phyloP scores from a whole-genome alignment of 1,140 invertebrate species.

The Drosophila saltans region DNA sequence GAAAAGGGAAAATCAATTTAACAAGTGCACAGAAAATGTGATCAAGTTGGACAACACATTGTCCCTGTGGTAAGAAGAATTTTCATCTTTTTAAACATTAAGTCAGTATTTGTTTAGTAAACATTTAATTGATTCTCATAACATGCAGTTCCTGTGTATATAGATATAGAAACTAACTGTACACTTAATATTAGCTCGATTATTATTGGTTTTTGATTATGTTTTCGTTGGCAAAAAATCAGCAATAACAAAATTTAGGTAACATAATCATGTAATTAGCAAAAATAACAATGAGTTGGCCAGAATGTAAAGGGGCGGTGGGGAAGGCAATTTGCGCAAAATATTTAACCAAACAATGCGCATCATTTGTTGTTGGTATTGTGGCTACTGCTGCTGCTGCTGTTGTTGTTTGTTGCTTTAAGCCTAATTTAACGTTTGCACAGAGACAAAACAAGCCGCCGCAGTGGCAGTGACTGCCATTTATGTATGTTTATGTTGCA shows the following conservation, averaged over 20 bases:
- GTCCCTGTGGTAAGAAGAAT: too few species aligned
- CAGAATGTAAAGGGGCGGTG: not conserved
- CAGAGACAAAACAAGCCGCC: slow-evolving; percentile 58
- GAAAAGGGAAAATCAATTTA: not conserved
- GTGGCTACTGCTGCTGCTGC: slow-evolving; percentile 14
- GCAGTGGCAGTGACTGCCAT: slow-evolving; percentile 50
- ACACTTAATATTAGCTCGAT: too few species aligned
- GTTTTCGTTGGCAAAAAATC: not conserved
- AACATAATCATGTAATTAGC: slow-evolving; percentile 70
- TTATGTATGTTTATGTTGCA: slow-evolving; percentile 67
- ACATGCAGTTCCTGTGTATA: too few species aligned
- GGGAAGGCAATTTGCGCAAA: slow-evolving; percentile 52
- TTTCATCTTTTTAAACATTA: too few species aligned
- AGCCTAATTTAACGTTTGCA: slow-evolving; percentile 70
- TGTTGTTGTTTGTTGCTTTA: slow-evolving; percentile 54
- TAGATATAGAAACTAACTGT: too few species aligned
- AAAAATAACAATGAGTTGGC: slow-evolving; percentile 38
- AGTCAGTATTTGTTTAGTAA: too few species aligned
- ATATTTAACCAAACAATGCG: slow-evolving; percentile 70
- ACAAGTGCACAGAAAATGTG: too few species aligned
- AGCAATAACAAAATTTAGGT: slow-evolving; percentile 19
- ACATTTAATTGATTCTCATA: too few species aligned
- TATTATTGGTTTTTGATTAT: not conserved
- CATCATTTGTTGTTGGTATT: slow-evolving; percentile 29
- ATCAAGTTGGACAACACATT: too few species aligned